Evolutionary conservation across 2,888 invertebrate species (phyloP).

Genomic region (Phyllotreta striolata): DNA sequence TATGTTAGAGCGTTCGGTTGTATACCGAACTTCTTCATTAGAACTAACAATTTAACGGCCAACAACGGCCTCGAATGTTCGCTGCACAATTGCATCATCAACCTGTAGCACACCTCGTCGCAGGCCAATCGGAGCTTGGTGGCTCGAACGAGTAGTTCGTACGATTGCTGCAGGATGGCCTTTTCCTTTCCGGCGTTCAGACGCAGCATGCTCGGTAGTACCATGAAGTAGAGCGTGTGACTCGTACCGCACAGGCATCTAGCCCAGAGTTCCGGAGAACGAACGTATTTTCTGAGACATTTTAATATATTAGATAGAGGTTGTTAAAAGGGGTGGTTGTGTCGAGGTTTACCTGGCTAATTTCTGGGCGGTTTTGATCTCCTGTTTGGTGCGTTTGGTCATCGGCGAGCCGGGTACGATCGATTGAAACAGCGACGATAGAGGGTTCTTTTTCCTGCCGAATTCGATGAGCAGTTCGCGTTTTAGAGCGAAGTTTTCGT

Average conservation of each 20-base stretch:
- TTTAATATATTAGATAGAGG: not conserved
- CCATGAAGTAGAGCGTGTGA: slow-evolving; percentile 92
- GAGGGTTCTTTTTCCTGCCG: slow-evolving; percentile 53
- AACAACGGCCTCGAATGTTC: slow-evolving; percentile 92
- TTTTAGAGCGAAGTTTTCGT: slow-evolving; percentile 61
- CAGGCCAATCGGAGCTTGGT: slow-evolving; percentile 85
- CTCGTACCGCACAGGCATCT: slow-evolving; percentile 88
- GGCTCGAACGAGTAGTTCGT: slow-evolving; percentile 86
- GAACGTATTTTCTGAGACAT: slow-evolving; percentile 55
- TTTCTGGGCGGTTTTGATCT: slow-evolving; percentile 91
- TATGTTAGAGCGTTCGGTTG: slow-evolving; percentile 98
- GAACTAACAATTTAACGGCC: slow-evolving; percentile 89
- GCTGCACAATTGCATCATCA: slow-evolving; percentile 98
- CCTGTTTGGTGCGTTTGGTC: slow-evolving; percentile 93
- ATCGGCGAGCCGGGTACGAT: slow-evolving; percentile 84
- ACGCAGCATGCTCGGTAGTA: slow-evolving; percentile 86
- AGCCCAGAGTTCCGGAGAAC: slow-evolving; percentile 86
- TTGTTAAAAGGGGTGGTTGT: not conserved
- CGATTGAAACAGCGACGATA: slow-evolving; percentile 56
- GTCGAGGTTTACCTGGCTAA: slow-evolving; percentile 66
- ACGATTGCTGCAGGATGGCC: slow-evolving; percentile 79
- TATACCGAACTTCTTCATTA: slow-evolving; percentile 92
- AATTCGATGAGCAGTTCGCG: slow-evolving; percentile 63
- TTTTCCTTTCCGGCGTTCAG: slow-evolving; percentile 78
- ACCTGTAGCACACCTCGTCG: slow-evolving; percentile 97